A percentile compares a stretch with the other conserved stretches of the same genome.
Evolutionary conservation across 2,113 vertebrate genomes (phyloP).

Genomic region (Gallinago media): DNA sequence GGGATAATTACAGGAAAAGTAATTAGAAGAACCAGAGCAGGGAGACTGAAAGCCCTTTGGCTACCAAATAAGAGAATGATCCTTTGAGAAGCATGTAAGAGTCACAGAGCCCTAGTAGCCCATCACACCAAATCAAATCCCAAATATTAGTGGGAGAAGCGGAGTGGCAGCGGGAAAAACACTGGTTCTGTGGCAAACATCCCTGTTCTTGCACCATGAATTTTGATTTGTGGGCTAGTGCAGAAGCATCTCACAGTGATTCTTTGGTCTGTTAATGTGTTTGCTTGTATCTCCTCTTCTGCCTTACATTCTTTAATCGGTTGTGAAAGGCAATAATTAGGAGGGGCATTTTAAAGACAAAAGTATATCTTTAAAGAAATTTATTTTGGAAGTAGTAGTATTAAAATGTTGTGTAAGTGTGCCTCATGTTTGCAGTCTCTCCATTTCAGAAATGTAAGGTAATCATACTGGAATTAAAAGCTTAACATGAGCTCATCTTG

Average conservation of each 20-base stretch:
- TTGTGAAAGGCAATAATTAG: neutral
- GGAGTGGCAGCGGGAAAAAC: neutral
- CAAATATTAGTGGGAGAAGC: neutral
- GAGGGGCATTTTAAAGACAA: neutral
- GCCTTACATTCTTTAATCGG: neutral
- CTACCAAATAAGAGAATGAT: neutral
- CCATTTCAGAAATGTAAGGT: neutral
- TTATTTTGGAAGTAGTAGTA: neutral
- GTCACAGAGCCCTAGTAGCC: neutral
- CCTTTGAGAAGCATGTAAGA: neutral
- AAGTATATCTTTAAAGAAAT: neutral
- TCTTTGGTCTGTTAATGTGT: neutral
- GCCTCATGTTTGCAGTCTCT: neutral
- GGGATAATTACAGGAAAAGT: neutral
- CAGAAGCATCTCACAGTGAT: neutral
- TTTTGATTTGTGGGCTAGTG: neutral
- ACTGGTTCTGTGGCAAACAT: neutral
- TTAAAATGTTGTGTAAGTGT: neutral
- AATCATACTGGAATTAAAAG: slow-evolving; percentile 20
- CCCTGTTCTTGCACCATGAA: neutral
- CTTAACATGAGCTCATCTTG: slow-evolving; percentile 36
- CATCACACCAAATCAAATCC: neutral
- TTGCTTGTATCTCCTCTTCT: neutral
- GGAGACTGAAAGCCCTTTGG: neutral
- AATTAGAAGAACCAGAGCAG: neutral